Percentiles rank a stretch among this genome's conserved stretches.
Conservation (phyloP, 2,888 invertebrate genomes). For the Chaetogeoica ovagalla region DNA sequence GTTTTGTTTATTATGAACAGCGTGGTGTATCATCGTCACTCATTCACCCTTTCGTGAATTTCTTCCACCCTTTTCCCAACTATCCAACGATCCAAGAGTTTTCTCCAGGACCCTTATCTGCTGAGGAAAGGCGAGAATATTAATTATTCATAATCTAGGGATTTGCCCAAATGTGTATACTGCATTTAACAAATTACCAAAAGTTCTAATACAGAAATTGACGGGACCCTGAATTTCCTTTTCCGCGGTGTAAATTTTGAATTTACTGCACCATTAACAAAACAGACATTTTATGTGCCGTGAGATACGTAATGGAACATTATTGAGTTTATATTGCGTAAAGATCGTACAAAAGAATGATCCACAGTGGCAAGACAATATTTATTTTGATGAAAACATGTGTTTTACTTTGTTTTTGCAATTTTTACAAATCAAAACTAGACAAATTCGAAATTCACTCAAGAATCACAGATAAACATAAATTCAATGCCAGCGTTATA, state of each 20-base stretch:
- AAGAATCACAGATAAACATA: background rate
- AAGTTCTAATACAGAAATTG: constrained; percentile 37
- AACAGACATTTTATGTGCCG: constrained; percentile 21
- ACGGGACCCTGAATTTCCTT: constrained; percentile 29
- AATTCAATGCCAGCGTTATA: background rate
- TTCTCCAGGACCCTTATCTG: constrained; percentile 40
- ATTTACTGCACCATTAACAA: constrained; percentile 31
- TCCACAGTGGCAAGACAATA: background rate
- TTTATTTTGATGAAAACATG: constrained; percentile 2
- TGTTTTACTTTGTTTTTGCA: background rate
- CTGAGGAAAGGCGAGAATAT: constrained; percentile 36
- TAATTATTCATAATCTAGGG: constrained; percentile 50
- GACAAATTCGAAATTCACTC: background rate
- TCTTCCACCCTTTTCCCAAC: background rate
- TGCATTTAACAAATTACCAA: constrained; percentile 43
- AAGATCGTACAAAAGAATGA: background rate
- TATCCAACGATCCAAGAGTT: constrained; percentile 12
- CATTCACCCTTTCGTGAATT: background rate
- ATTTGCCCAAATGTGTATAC: constrained; percentile 39
- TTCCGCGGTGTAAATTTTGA: constrained; percentile 25
- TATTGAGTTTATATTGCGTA: constrained; percentile 29
- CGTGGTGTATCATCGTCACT: background rate
- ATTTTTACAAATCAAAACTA: background rate
- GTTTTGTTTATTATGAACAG: constrained; percentile 8
- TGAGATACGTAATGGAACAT: constrained; percentile 20